Percentiles rank a stretch among this genome's conserved stretches.
Evolutionary conservation across 1,140 invertebrate genomes (phyloP).

Genomic region (Eueides isabella): DNA sequence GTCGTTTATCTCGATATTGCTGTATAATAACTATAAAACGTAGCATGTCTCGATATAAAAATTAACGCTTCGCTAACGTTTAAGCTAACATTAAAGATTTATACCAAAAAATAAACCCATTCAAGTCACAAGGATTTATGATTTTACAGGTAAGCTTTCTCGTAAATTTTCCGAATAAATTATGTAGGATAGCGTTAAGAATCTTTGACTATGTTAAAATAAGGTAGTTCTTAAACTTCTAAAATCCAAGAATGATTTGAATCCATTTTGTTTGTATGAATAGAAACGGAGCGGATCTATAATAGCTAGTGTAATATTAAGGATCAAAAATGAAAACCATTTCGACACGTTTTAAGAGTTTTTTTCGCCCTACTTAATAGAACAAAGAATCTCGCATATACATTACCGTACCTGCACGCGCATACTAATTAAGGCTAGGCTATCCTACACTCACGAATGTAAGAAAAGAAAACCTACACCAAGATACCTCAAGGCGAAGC

Average conservation of each 20-base stretch:
- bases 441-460: slow-evolving; percentile 39
- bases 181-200: not conserved
- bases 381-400: slow-evolving; percentile 40
- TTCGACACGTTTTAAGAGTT: slow-evolving; percentile 31
- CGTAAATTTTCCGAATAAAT: not conserved
- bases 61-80: not conserved
- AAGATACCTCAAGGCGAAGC: slow-evolving; percentile 21
- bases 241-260: not conserved
- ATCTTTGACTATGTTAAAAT: not conserved
- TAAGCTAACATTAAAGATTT: slow-evolving; percentile 8
- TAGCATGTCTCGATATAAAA: not conserved
- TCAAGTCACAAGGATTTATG: not conserved
- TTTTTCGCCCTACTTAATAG: slow-evolving; percentile 27
- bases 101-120: not conserved
- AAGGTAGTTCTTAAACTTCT: not conserved
- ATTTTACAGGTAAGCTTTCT: slow-evolving; percentile 6
- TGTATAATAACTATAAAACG: not conserved
- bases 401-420: slow-evolving; percentile 31
- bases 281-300: not conserved
- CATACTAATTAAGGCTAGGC: slow-evolving; percentile 45
- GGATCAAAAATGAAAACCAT: not conserved
- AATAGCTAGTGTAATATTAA: not conserved
- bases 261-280: not conserved
- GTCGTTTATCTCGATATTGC: not conserved
- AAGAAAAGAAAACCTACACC: slow-evolving; percentile 35